These are phyloP conservation scores for Stenolophus ochropezus DNA, from an alignment of 2,888 invertebrate species.

Conservation along the genomic window DNA sequence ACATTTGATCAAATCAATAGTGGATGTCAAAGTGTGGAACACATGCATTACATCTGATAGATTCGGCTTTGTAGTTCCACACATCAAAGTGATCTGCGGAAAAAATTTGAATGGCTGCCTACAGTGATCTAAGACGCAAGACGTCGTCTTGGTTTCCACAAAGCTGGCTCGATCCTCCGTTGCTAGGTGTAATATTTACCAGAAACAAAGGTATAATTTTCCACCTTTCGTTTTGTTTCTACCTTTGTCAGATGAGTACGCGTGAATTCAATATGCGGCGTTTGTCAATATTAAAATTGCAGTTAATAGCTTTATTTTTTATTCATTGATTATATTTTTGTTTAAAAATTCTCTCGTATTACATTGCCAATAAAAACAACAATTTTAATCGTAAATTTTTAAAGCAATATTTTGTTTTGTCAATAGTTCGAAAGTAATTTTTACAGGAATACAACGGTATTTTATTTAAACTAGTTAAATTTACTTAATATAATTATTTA, in stretches of 20 bases:
- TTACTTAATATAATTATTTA: too few relatives aligned
- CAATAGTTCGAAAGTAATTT: too few relatives aligned
- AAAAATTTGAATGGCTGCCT: slow-evolving; percentile 1
- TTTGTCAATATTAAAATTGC: too few relatives aligned
- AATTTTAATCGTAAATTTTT: too few relatives aligned
- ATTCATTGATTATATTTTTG: too few relatives aligned
- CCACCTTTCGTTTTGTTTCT: not conserved
- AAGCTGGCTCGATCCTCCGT: not conserved
- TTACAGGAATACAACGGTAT: too few relatives aligned
- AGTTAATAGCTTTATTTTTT: too few relatives aligned
- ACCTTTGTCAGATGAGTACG: not conserved
- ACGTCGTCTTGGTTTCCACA: not conserved
- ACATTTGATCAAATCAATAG: slow-evolving; percentile 24
- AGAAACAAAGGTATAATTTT: slow-evolving; percentile 45
- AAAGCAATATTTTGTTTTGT: too few relatives aligned
- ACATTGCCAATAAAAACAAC: too few relatives aligned
- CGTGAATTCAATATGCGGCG: too few relatives aligned
- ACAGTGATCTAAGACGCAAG: not conserved
- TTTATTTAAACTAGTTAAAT: too few relatives aligned
- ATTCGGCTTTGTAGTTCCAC: not conserved
- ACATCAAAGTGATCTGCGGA: slow-evolving; percentile 29
- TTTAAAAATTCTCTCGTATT: too few relatives aligned
- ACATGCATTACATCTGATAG: slow-evolving; percentile 23
- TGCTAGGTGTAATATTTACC: slow-evolving; percentile 43
- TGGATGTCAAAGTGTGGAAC: slow-evolving; percentile 13